Conservation (phyloP, 2,113 vertebrate species). For the Hemibagrus wyckioides region DNA sequence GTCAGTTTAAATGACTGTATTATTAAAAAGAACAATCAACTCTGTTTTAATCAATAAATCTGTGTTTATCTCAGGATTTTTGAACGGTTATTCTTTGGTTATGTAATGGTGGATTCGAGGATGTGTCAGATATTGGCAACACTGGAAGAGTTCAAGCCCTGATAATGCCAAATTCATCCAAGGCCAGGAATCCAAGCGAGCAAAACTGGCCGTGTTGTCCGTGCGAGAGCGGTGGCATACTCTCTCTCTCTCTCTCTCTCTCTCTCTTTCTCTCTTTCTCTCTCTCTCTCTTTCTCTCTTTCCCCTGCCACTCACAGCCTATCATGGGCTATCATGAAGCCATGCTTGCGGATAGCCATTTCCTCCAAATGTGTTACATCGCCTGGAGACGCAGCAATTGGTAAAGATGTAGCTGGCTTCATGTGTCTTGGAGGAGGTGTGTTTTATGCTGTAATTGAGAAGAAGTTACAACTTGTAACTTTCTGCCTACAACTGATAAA, state of each 20-base stretch:
- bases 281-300: background rate
- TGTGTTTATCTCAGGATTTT: constrained; percentile 14
- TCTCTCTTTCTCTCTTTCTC: background rate
- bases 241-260: background rate
- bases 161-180: background rate
- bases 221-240: background rate
- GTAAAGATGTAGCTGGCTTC: background rate
- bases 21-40: background rate
- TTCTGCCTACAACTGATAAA: background rate
- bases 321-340: background rate
- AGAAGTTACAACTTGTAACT: background rate
- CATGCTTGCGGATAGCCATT: background rate
- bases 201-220: background rate
- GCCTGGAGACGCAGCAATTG: background rate
- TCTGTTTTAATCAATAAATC: constrained; percentile 37
- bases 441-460: background rate
- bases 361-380: background rate
- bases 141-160: background rate
- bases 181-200: background rate
- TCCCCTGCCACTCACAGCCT: background rate
- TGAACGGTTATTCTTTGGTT: constrained; percentile 15
- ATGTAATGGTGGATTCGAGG: background rate
- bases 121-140: background rate
- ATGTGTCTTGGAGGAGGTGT: background rate
- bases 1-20: background rate